A percentile compares a stretch with the other conserved stretches of the same genome.
phyloP scores from a whole-genome alignment of 1,140 invertebrate species.

The Drosophila repletoides region DNA sequence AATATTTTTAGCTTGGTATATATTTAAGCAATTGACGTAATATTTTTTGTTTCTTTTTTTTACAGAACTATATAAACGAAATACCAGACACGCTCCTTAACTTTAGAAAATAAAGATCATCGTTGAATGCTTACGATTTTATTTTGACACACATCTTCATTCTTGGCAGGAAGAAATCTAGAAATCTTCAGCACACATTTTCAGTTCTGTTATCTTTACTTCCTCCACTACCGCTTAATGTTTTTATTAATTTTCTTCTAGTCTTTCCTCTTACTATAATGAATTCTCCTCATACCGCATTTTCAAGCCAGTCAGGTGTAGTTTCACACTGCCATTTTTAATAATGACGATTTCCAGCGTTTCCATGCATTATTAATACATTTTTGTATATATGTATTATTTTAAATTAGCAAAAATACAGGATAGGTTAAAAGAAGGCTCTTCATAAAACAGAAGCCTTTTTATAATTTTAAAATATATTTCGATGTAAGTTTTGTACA shows the following conservation, averaged over 20 bases:
- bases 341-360: conserved; percentile 46
- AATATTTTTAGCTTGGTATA: not conserved
- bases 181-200: conserved; percentile 1
- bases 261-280: conserved; percentile 43
- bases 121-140: conserved; percentile 10
- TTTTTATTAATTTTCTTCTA: conserved; percentile 46
- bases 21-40: not conserved
- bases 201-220: conserved; percentile 2
- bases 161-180: conserved; percentile 20
- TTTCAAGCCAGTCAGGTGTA: conserved; percentile 52
- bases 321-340: conserved; percentile 63
- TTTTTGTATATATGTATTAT: conserved; percentile 78
- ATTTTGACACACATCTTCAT: conserved; percentile 27
- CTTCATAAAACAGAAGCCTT: conserved; percentile 18
- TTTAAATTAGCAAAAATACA: conserved; percentile 78
- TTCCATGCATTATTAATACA: conserved; percentile 57
- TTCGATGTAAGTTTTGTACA: conserved; percentile 66
- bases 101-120: conserved; percentile 70
- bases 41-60: conserved; percentile 6
- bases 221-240: conserved; percentile 37
- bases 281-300: conserved; percentile 15
- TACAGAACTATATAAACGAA: conserved; percentile 80
- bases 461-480: conserved; percentile 33
- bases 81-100: conserved; percentile 80
- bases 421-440: conserved; percentile 57